Conservation (phyloP, 2,888 invertebrate species). For the Gymnosoma rotundatum region DNA sequence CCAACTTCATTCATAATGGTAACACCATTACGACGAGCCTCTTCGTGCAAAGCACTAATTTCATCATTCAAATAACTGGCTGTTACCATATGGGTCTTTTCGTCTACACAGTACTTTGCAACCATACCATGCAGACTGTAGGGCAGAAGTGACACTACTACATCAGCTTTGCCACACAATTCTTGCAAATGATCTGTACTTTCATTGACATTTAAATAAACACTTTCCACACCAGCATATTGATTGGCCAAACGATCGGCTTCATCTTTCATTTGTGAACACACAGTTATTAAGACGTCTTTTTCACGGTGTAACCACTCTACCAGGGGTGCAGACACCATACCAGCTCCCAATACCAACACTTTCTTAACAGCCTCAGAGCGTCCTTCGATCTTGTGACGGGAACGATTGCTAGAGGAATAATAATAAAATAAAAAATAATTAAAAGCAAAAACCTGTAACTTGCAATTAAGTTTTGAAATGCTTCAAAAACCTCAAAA, state of each 20-base stretch:
- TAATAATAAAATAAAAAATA: not conserved
- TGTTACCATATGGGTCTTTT: slow-evolving; percentile 96
- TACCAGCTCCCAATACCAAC: slow-evolving; percentile 96
- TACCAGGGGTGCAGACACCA: slow-evolving; percentile 96
- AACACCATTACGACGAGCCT: slow-evolving; percentile 93
- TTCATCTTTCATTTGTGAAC: slow-evolving; percentile 94
- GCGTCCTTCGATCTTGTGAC: slow-evolving; percentile 88
- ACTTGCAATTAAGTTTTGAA: no score
- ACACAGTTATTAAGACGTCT: slow-evolving; percentile 91
- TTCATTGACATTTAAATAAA: slow-evolving; percentile 92
- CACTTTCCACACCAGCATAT: slow-evolving; percentile 90
- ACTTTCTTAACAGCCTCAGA: slow-evolving; percentile 87
- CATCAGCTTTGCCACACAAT: slow-evolving; percentile 88
- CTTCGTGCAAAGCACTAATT: slow-evolving; percentile 90
- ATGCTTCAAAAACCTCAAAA: no score
- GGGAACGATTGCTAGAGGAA: slow-evolving; percentile 84
- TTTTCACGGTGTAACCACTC: slow-evolving; percentile 95
- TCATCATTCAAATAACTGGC: slow-evolving; percentile 96
- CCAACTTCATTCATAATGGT: slow-evolving; percentile 98
- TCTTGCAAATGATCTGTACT: slow-evolving; percentile 86
- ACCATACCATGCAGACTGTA: slow-evolving; percentile 93
- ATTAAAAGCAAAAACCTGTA: no score
- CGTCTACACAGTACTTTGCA: slow-evolving; percentile 93
- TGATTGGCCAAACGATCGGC: slow-evolving; percentile 91
- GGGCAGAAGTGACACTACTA: slow-evolving; percentile 94